Evolutionary conservation across 2,888 invertebrate species (phyloP).

Genomic region (Idaea straminata): DNA sequence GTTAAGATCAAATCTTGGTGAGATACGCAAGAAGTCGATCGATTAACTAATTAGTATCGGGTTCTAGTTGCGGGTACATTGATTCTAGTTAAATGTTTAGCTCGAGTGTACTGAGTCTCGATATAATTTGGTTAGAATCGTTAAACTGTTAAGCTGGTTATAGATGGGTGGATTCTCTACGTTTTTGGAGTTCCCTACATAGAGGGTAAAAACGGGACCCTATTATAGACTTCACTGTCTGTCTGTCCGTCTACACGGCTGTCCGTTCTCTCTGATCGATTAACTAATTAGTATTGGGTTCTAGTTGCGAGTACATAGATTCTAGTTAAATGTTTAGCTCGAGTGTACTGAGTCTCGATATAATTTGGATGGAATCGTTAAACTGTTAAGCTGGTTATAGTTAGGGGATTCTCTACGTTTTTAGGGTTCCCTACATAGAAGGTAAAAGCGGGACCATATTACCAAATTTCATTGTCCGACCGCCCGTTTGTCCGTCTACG

Average conservation of each 20-base stretch:
- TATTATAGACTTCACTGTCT: no score
- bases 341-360: not conserved
- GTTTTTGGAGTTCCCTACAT: no score
- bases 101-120: not conserved
- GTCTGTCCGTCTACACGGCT: no score
- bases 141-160: constrained; percentile 1
- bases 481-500: no score
- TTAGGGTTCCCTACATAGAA: no score
- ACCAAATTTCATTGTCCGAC: no score
- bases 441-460: no score
- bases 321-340: not conserved
- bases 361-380: not conserved
- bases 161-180: no score
- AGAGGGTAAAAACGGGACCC: no score
- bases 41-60: constrained; percentile 52
- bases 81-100: not conserved
- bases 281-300: constrained; percentile 49
- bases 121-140: constrained; percentile 1
- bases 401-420: no score
- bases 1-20: constrained; percentile 11
- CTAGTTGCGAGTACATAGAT: constrained; percentile 27
- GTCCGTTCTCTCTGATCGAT: no score
- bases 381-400: constrained; percentile 1
- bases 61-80: constrained; percentile 31
- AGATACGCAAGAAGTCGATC: constrained; percentile 21